These are phyloP conservation scores for Capra hircus DNA, from an alignment of 2,113 vertebrate species.

Conservation along the genomic window DNA sequence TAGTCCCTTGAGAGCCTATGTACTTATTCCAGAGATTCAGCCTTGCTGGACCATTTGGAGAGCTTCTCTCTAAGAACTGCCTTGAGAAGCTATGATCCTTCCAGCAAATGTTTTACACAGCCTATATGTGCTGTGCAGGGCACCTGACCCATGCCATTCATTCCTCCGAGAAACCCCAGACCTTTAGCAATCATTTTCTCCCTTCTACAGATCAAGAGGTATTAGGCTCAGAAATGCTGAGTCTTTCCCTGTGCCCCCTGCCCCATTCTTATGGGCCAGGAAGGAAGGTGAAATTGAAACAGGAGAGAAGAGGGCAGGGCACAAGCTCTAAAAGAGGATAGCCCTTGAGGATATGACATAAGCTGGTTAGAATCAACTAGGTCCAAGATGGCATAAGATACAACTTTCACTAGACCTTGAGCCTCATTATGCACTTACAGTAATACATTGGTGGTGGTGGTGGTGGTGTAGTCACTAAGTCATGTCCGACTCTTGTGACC, in stretches of 20 bases:
- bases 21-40: not conserved
- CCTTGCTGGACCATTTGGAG: not conserved
- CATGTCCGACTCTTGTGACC: rapidly evolving
- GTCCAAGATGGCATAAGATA: not conserved
- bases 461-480: not conserved
- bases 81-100: not conserved
- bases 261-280: not conserved
- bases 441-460: no score
- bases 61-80: not conserved
- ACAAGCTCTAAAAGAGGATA: not conserved
- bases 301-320: not conserved
- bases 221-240: not conserved
- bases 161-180: not conserved
- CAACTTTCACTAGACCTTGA: not conserved
- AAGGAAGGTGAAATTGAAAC: not conserved
- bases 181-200: not conserved
- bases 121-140: not conserved
- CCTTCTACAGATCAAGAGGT: not conserved
- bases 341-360: not conserved
- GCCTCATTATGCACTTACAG: not conserved
- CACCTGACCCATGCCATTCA: not conserved
- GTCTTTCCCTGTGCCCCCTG: not conserved
- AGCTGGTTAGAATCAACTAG: not conserved
- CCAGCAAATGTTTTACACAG: not conserved
- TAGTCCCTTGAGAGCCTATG: not conserved